Evolutionary conservation across 2,113 vertebrate species (phyloP), one percentile per base, ranked within the genome.

Genomic region (Collichthys lucidus): DNA sequence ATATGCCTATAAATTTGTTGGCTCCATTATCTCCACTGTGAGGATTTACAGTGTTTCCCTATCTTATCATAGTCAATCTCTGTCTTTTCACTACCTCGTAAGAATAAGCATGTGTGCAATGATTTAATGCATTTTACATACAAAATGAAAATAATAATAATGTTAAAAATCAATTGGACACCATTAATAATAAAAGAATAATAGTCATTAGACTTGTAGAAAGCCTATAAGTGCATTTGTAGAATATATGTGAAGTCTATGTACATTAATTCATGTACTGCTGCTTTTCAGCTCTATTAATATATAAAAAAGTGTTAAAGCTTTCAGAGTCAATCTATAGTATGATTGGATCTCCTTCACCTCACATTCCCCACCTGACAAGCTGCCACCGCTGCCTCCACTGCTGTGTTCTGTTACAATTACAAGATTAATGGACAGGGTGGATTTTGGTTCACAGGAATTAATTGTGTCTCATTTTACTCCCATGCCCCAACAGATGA

Each of bases 371-470:
- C 93, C 93, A 70, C 94, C 94, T 96, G 95, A 96, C 94, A 95
- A 92, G 93, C 94, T 93, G 92, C 92, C 95, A 92, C 96, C 95
- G 94, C 95, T 95, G 94, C 91, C 95, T 96, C 95, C 95, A 94
- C 96, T 96, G 95, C 95, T 96, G 94, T 93, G 94, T 94, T 96
- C 95, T 94, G 95, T 96, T 96, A 96, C 94, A 96, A 96, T 96
- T 94, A 96, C 74, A 96, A 97, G 95, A 98, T 98, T 96, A 97
- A 98, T 97, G 96, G 95, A 96, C 95, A 94, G 95, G 92, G 94
- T 95, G 95, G 96, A 96, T 97, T 97, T 97, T 96, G 95, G 95
- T 96, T 96, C 95, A 95, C 92, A 88, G 94, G 96, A 96, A 97
- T 97, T 96, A 97, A 97, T 97, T 96, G 95, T 94, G 93, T 89